Evolutionary conservation across 1,140 invertebrate genomes (phyloP), one percentile per base, ranked within the genome.

Genomic region (Chymomyza costata): DNA sequence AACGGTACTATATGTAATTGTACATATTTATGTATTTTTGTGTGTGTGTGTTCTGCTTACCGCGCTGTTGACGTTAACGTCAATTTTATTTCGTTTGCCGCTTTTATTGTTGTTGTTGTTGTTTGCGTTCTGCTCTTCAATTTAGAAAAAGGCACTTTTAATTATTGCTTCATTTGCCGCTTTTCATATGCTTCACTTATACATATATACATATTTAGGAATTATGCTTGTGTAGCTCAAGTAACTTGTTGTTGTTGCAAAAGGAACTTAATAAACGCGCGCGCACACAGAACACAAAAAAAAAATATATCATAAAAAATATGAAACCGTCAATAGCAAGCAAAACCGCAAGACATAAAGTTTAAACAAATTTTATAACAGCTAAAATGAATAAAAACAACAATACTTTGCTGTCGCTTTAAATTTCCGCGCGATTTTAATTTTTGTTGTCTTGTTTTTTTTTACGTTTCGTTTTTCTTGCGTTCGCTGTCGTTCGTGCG

Each of bases 141-240:
- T 78, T n/a, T 76, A 76, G 71, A 61, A 43, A 76, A 76, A 71
- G 71, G 71, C 71, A 76, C 70, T 76, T 78, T 76, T 76, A 71
- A 76, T 76, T 78, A 76, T 78, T 76, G 71, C 71, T 76, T 78
- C 53, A 70, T 76, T 69, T 64, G 31, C 55, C 63, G 52, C 63
- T 46, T 41, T 40, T 25, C 48, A 8, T n/a, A 32, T 35, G 17
- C 19, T 17, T 46, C n/a, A n/a, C n/a, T 38, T 25, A 21, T 39
- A 16, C 40, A 11, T 38, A 15, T 21, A 32, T 34, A 25, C 44
- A 40, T 30, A 31, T 17, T 58, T 60, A 59, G 64, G 59, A 38
- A 47, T 52, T 28, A 32, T 46, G 30, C 35, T 38, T 38, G 37
- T 31, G 62, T 45, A 70, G 54, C 53, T 60, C 39, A 44, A 60